Evolutionary conservation across 1,140 invertebrate species (phyloP).

Genomic region (Drosophila varians): DNA sequence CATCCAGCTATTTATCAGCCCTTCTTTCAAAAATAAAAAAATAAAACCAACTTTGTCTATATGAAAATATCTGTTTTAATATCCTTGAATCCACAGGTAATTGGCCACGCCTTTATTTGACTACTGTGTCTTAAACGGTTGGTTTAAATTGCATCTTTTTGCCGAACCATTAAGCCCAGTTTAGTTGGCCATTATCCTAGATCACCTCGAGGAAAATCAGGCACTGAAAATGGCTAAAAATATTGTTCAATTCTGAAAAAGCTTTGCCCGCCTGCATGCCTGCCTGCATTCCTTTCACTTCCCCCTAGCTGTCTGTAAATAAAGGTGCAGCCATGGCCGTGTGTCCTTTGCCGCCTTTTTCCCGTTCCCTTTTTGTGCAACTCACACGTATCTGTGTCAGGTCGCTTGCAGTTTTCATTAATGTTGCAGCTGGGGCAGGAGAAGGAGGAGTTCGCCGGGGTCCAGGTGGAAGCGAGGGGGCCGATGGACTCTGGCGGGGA

Average conservation of each 20-base stretch:
- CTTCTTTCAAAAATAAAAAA: conserved; percentile 43
- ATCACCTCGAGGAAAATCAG: conserved; percentile 36
- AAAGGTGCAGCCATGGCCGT: conserved; percentile 35
- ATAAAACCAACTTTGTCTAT: conserved; percentile 48
- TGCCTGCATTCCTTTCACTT: not conserved
- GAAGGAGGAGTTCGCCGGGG: conserved; percentile 5
- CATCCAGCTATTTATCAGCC: conserved; percentile 31
- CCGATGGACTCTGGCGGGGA: not conserved
- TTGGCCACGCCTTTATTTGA: not conserved
- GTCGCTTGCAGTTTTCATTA: conserved; percentile 76
- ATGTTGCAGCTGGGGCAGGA: conserved; percentile 45
- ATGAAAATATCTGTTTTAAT: not conserved
- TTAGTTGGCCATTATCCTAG: conserved; percentile 47
- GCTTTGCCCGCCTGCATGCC: conserved; percentile 4
- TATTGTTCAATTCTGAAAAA: conserved; percentile 39
- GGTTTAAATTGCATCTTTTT: conserved; percentile 8
- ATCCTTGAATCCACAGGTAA: not conserved
- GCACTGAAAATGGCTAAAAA: conserved; percentile 39
- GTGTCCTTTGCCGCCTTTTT: conserved; percentile 18
- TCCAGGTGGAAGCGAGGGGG: conserved; percentile 1
- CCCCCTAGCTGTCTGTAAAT: conserved; percentile 19
- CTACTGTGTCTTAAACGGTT: not conserved
- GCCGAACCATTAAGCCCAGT: conserved; percentile 37
- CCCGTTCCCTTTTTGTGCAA: not conserved
- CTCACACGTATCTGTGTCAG: conserved; percentile 50